Percentiles rank a stretch among this genome's conserved stretches.
These are phyloP conservation scores for Stenopsyche tienmushanensis DNA, from an alignment of 1,140 invertebrate genomes.

Conservation along the genomic window DNA sequence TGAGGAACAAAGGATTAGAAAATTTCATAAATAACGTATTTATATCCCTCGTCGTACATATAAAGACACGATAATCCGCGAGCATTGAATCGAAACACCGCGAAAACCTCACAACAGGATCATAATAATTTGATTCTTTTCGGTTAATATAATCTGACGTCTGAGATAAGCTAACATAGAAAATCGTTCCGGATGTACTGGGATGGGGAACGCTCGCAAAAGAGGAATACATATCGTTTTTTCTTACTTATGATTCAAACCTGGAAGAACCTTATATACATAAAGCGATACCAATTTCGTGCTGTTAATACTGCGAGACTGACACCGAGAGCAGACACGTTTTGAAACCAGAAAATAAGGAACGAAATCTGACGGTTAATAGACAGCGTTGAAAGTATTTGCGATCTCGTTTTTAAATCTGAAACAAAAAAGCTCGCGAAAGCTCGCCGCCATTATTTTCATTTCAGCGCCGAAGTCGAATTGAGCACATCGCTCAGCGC, in stretches of 20 bases:
- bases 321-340: neutral
- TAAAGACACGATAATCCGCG: too few species aligned
- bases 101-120: neutral
- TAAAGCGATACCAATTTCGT: neutral
- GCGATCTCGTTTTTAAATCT: neutral
- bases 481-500: too few species aligned
- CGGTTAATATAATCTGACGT: neutral
- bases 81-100: too few species aligned
- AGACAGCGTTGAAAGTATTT: neutral
- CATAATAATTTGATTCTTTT: neutral
- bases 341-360: neutral
- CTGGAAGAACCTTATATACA: neutral
- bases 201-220: neutral
- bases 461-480: too few species aligned
- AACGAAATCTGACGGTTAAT: neutral
- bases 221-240: neutral
- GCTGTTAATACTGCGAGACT: neutral
- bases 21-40: slow-evolving; percentile 6
- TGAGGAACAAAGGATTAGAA: neutral
- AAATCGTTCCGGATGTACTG: neutral
- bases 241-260: neutral
- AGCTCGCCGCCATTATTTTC: too few species aligned
- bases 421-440: neutral
- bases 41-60: neutral
- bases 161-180: neutral